Conservation (phyloP, 2,888 invertebrate species). For the Ephialtes manifestator region DNA sequence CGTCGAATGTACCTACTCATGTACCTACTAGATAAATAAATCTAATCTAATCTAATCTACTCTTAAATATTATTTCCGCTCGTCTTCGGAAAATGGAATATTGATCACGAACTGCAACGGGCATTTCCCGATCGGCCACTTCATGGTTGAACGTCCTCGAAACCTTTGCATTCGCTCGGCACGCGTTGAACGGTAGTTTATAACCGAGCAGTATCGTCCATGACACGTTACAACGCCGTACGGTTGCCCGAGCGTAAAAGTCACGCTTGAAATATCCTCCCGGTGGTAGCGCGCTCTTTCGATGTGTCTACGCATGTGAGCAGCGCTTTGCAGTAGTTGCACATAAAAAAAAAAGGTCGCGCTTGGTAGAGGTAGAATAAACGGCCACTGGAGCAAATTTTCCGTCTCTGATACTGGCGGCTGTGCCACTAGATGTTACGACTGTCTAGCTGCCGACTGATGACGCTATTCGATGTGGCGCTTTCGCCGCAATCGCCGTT, state of each 20-base stretch:
- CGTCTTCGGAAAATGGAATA: background rate
- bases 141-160: conserved; percentile 20
- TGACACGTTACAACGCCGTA: conserved; percentile 65
- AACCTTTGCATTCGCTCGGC: conserved; percentile 27
- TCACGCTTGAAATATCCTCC: conserved; percentile 68
- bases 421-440: background rate
- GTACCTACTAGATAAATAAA: no score
- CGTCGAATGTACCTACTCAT: background rate
- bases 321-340: conserved; percentile 9
- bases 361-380: conserved; percentile 59
- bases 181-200: conserved; percentile 65
- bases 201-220: conserved; percentile 64
- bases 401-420: conserved; percentile 36
- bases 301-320: conserved; percentile 26
- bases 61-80: background rate
- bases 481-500: conserved; percentile 33
- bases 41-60: no score
- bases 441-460: background rate
- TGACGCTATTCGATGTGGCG: conserved; percentile 42
- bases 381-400: conserved; percentile 71
- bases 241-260: conserved; percentile 60
- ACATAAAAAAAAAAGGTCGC: conserved; percentile 36
- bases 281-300: conserved; percentile 31
- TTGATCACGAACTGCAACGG: background rate
- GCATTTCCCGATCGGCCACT: background rate